Percentiles rank a stretch among this genome's conserved stretches.
Evolutionary conservation across 2,888 invertebrate species (phyloP).

Genomic region (Liodrosophila aerea): DNA sequence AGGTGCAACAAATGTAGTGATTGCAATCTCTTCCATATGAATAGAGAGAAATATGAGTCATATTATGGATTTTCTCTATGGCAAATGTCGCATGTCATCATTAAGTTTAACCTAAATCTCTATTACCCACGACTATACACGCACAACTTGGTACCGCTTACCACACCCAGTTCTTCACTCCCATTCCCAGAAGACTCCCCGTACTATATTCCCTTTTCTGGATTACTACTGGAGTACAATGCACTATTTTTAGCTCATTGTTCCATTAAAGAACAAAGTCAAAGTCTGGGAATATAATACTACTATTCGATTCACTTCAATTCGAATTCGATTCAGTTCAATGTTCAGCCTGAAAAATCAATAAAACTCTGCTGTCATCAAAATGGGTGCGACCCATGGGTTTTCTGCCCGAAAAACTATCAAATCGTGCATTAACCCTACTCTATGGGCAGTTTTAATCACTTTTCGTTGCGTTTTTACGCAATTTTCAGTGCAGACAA

Average conservation of each 20-base stretch:
- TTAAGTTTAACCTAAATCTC: conserved; percentile 76
- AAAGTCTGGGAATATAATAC: conserved; percentile 31
- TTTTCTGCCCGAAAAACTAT: neutral
- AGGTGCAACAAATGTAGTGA: conserved; percentile 44
- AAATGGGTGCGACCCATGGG: conserved; percentile 49
- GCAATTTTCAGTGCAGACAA: conserved; percentile 59
- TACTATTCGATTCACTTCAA: neutral
- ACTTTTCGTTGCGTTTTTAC: conserved; percentile 15
- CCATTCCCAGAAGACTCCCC: neutral
- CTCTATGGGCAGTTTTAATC: conserved; percentile 12
- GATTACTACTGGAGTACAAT: neutral
- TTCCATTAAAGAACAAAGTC: conserved; percentile 20
- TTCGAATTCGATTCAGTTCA: conserved; percentile 20
- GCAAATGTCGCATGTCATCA: conserved; percentile 74
- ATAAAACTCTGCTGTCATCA: conserved; percentile 42
- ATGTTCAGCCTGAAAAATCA: conserved; percentile 59
- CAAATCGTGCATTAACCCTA: neutral
- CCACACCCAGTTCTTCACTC: conserved; percentile 65
- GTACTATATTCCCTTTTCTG: too few relatives aligned
- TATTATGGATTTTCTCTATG: conserved; percentile 66
- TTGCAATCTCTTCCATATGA: neutral
- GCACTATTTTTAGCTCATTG: conserved; percentile 21
- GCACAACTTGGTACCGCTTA: conserved; percentile 31
- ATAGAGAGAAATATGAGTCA: conserved; percentile 50
- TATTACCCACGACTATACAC: conserved; percentile 47